Percentiles rank a stretch among this genome's conserved stretches.
phyloP scores from a whole-genome alignment of 2,888 invertebrate species.

The Danaus chrysippus region DNA sequence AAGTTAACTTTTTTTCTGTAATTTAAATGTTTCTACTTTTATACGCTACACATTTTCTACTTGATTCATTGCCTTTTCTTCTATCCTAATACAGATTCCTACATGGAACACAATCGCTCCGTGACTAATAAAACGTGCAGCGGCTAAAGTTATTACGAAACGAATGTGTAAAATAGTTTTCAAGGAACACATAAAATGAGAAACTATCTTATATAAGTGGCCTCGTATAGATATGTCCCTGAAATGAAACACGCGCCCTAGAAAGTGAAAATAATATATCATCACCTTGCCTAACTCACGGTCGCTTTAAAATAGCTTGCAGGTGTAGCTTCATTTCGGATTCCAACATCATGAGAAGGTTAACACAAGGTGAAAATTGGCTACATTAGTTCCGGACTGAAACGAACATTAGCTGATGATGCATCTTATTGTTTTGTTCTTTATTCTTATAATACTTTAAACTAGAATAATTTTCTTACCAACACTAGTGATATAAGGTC shows the following conservation, averaged over 20 bases:
- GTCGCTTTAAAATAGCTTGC: conserved; percentile 70
- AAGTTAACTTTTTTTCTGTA: too few relatives aligned
- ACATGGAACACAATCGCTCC: too few relatives aligned
- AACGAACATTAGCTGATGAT: conserved; percentile 12
- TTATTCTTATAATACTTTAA: conserved; percentile 18
- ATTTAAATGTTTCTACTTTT: too few relatives aligned
- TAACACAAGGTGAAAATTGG: conserved; percentile 17
- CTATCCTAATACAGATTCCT: too few relatives aligned
- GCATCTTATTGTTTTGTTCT: conserved; percentile 26
- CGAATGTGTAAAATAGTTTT: conserved; percentile 14
- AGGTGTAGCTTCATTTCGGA: conserved; percentile 60
- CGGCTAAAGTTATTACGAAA: neutral
- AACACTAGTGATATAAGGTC: too few relatives aligned
- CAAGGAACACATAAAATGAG: conserved; percentile 23
- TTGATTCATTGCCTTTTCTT: too few relatives aligned
- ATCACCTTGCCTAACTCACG: conserved; percentile 69
- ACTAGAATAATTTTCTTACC: neutral
- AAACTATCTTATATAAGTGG: conserved; percentile 41
- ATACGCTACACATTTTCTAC: too few relatives aligned
- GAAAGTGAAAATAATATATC: conserved; percentile 74
- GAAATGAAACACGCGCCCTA: conserved; percentile 72
- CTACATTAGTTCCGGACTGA: conserved; percentile 5
- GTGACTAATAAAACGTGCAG: too few relatives aligned
- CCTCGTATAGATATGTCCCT: conserved; percentile 60
- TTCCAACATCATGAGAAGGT: conserved; percentile 17